Base-by-base conservation (phyloP, 2,113 vertebrate genomes). In the Panthera uncia region DNA sequence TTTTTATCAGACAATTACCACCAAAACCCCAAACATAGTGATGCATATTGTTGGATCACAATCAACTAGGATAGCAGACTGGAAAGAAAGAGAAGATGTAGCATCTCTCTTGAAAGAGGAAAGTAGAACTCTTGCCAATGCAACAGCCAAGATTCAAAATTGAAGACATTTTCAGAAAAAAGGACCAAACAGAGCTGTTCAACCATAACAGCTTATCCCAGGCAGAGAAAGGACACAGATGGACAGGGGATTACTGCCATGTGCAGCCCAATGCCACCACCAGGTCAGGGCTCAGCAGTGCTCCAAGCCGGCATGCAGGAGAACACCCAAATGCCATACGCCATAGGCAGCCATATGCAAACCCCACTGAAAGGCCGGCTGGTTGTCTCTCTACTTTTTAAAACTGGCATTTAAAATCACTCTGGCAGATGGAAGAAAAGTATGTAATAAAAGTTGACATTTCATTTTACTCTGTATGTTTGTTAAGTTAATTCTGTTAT, bases 361-460 rank as follows among this genome's bases (percentile, higher is more conserved):
- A 91, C 87, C 94, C 74, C 41, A 14, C 73, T 57, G 82, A 97
- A 98, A 94, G 98, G 97, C 41, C 16, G 83, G 97, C 93, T 97
- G 93, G 71, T 97, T 98, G 96, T 97, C 92, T 87, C 84, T 85
- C 92, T 79, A 55, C 66, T 96, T 98, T 98, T 98, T 91, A 98
- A 98, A 93, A 88, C 95, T 99, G 98, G 98, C 98, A 98, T 99
- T 98, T 98, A 97, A 98, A 98, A 98, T 97, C 63, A 89, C 79
- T 98, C 97, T 97, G 97, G 97, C 98, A 99, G 98, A 99, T 98
- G 98, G 98, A 98, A 98, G 89, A 90, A 97, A 98, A 98, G 93
- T 98, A 98, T 98, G 97, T 95, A 98, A 98, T 98, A 98, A 99
- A 99, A 98, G 97, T 95, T 98, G 98, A 98, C 98, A 98, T 99